A percentile compares a stretch with the other conserved stretches of the same genome.
These are phyloP conservation scores for Drosophila kanapiae DNA, from an alignment of 1,140 invertebrate species.

Conservation along the genomic window DNA sequence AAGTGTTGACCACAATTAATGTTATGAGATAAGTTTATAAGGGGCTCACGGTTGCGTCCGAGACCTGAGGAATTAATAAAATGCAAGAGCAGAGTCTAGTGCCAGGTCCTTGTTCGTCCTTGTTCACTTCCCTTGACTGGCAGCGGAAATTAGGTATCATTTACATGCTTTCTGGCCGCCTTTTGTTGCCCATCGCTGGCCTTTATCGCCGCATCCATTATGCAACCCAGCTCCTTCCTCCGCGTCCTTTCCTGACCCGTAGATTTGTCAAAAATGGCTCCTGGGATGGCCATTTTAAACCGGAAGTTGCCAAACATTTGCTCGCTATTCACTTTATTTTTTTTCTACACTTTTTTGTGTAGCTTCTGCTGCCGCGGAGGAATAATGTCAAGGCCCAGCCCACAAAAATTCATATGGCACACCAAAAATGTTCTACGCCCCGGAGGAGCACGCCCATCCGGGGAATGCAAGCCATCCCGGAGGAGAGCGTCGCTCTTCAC, in stretches of 20 bases:
- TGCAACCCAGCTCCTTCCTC: constrained; percentile 43
- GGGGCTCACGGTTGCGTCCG: constrained; percentile 54
- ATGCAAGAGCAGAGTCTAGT: constrained; percentile 48
- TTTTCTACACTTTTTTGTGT: background rate
- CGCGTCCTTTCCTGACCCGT: constrained; percentile 34
- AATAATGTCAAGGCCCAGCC: constrained; percentile 19
- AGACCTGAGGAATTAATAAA: constrained; percentile 56
- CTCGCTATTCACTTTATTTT: constrained; percentile 42
- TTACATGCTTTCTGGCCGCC: constrained; percentile 62
- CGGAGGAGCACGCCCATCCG: constrained; percentile 9
- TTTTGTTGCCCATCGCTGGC: constrained; percentile 25
- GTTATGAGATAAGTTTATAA: constrained; percentile 84
- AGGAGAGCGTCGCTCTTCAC: background rate
- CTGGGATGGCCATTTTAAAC: constrained; percentile 75
- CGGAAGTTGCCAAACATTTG: constrained; percentile 78
- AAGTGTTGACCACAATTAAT: constrained; percentile 85
- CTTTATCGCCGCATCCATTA: constrained; percentile 69
- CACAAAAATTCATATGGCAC: constrained; percentile 62
- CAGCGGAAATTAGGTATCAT: constrained; percentile 82
- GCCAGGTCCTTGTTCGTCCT: background rate
- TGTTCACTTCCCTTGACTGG: constrained; percentile 1
- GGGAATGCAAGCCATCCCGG: constrained; percentile 14
- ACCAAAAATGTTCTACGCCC: constrained; percentile 54
- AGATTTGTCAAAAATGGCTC: constrained; percentile 80
- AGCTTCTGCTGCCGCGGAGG: background rate